Evolutionary conservation across 1,140 invertebrate genomes (phyloP).

Genomic region (Brachionus calyciflorus): DNA sequence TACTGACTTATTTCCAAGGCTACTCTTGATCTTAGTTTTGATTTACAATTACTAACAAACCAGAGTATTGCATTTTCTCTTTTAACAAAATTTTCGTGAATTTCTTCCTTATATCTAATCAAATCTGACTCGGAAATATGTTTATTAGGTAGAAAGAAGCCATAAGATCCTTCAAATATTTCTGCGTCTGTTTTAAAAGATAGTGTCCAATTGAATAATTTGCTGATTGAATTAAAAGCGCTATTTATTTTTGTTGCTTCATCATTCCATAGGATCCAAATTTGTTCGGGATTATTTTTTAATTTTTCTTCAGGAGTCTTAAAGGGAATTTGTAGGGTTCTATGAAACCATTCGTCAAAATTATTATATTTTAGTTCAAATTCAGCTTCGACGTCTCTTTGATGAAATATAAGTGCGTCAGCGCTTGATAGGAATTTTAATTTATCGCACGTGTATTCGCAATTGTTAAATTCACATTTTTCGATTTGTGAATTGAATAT

Average conservation of each 20-base stretch:
- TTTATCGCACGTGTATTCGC: slow-evolving; percentile 45
- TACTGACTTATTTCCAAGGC: slow-evolving; percentile 37
- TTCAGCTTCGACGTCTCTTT: slow-evolving; percentile 36
- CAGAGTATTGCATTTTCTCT: slow-evolving; percentile 39
- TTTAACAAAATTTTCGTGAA: slow-evolving; percentile 1
- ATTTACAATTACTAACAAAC: slow-evolving; percentile 47
- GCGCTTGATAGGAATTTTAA: background rate
- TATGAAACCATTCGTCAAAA: slow-evolving; percentile 1
- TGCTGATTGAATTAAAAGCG: slow-evolving; percentile 6
- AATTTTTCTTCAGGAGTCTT: background rate
- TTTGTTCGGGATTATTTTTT: slow-evolving; percentile 39
- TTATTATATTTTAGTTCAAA: background rate
- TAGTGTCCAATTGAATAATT: slow-evolving; percentile 47
- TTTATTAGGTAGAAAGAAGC: background rate
- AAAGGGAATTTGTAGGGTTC: slow-evolving; percentile 22
- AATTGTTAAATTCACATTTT: slow-evolving; percentile 18
- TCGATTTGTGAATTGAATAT: slow-evolving; percentile 37
- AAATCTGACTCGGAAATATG: background rate
- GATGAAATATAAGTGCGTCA: slow-evolving; percentile 28
- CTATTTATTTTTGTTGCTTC: background rate
- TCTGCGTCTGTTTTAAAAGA: slow-evolving; percentile 10
- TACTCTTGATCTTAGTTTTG: slow-evolving; percentile 16
- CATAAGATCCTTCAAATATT: slow-evolving; percentile 32
- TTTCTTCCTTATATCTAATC: background rate
- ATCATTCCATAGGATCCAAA: slow-evolving; percentile 46